Evolutionary conservation across 92 coral and sea anemone species (phyloP).

Genomic region (Meandrina meandrites): DNA sequence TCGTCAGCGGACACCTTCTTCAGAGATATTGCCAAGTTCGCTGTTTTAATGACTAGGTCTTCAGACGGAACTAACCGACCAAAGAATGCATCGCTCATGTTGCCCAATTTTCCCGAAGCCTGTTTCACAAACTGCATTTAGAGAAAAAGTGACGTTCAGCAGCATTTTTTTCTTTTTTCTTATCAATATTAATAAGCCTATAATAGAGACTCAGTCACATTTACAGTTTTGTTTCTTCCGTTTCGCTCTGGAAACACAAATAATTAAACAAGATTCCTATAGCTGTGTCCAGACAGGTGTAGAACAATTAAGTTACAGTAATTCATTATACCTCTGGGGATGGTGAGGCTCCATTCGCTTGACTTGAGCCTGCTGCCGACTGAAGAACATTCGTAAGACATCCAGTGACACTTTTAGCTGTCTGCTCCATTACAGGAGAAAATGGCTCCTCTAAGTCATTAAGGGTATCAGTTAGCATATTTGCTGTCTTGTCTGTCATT

Average conservation of each 20-base stretch:
- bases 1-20: conserved; percentile 26
- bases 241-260: not conserved
- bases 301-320: not conserved
- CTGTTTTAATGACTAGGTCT: not conserved
- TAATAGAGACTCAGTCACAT: not conserved
- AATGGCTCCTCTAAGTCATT: conserved; percentile 32
- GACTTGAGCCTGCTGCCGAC: conserved; percentile 11
- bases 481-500: conserved; percentile 9
- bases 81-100: conserved; percentile 25
- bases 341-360: not conserved
- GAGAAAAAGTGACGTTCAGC: not conserved
- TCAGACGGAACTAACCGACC: conserved; percentile 26
- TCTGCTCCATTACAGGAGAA: conserved; percentile 3
- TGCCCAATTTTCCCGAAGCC: conserved; percentile 13
- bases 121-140: conserved; percentile 9
- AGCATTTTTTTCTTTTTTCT: not conserved
- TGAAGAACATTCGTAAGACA: conserved; percentile 26
- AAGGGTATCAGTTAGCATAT: not conserved
- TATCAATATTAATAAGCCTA: not conserved
- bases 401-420: conserved; percentile 13
- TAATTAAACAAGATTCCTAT: not conserved
- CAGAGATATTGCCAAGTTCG: conserved; percentile 8
- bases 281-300: not conserved
- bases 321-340: not conserved
- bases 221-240: not conserved